Evolutionary conservation across 2,797 vertebrate species (phyloP).

Genomic region (Florisuga fusca): DNA sequence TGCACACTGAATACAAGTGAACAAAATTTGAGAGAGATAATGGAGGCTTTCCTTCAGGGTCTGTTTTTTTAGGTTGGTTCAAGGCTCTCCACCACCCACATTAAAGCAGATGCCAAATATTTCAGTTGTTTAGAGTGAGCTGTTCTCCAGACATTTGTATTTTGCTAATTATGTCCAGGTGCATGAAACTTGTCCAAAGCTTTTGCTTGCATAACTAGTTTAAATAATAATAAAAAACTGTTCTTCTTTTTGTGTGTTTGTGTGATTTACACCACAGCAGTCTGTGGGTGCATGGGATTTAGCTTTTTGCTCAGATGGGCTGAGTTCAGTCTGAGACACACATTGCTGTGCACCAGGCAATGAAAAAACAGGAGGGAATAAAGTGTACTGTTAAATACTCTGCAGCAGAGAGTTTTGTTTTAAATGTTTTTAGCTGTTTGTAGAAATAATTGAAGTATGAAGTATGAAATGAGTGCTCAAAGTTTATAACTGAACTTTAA

Average conservation of each 20-base stretch:
- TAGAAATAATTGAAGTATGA: background rate
- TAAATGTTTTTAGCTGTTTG: background rate
- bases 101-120: conserved; percentile 10
- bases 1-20: background rate
- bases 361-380: background rate
- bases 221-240: background rate
- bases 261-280: background rate
- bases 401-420: background rate
- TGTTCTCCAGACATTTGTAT: conserved; percentile 43
- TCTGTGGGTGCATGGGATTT: background rate
- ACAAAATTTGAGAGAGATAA: background rate
- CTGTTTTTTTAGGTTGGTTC: conserved; percentile 21
- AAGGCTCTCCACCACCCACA: conserved; percentile 16
- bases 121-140: conserved; percentile 41
- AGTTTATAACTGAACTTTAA: background rate
- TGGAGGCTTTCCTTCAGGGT: background rate
- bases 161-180: conserved; percentile 67
- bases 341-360: background rate
- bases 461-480: background rate
- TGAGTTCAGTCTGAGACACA: background rate
- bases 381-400: background rate
- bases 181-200: conserved; percentile 57
- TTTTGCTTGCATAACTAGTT: conserved; percentile 51
- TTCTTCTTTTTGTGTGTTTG: background rate
- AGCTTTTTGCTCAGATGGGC: background rate